Evolutionary conservation across 2,888 invertebrate species (phyloP).

Genomic region (Macrophya alboannulata): DNA sequence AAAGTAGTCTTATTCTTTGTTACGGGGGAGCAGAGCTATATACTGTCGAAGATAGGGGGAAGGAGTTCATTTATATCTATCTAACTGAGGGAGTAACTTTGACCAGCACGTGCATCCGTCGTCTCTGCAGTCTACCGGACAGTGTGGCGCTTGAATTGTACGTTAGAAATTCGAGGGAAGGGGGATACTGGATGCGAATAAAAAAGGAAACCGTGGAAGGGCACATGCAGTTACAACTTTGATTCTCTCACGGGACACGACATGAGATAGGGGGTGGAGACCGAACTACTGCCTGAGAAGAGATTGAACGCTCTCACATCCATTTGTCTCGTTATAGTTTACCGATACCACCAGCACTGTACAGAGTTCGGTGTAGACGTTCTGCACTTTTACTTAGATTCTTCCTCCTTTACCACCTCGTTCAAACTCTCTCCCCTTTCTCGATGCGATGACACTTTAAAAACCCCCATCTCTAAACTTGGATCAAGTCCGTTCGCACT

Average conservation of each 20-base stretch:
- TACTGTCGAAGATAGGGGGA: conserved; percentile 16
- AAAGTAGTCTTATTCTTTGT: conserved; percentile 54
- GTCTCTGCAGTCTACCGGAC: background rate
- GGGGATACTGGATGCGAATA: background rate
- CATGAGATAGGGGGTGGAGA: conserved; percentile 55
- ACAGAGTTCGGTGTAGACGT: background rate
- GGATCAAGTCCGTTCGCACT: conserved; percentile 58
- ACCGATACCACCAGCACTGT: conserved; percentile 68
- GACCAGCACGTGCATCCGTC: conserved; percentile 51
- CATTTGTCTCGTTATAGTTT: conserved; percentile 78
- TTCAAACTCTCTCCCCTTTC: conserved; percentile 57
- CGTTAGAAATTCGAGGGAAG: conserved; percentile 20
- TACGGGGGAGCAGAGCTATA: conserved; percentile 41
- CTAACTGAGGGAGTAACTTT: conserved; percentile 52
- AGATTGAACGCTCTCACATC: conserved; percentile 68
- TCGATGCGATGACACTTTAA: conserved; percentile 74
- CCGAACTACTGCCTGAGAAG: conserved; percentile 43
- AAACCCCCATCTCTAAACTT: conserved; percentile 75
- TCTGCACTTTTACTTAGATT: conserved; percentile 32
- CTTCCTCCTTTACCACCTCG: conserved; percentile 20
- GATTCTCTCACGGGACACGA: conserved; percentile 63
- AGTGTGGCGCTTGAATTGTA: conserved; percentile 34
- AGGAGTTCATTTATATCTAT: conserved; percentile 70
- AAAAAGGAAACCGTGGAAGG: conserved; percentile 42
- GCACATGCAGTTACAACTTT: conserved; percentile 68